Conservation (phyloP, 2,113 vertebrate species). For the Calypte anna region DNA sequence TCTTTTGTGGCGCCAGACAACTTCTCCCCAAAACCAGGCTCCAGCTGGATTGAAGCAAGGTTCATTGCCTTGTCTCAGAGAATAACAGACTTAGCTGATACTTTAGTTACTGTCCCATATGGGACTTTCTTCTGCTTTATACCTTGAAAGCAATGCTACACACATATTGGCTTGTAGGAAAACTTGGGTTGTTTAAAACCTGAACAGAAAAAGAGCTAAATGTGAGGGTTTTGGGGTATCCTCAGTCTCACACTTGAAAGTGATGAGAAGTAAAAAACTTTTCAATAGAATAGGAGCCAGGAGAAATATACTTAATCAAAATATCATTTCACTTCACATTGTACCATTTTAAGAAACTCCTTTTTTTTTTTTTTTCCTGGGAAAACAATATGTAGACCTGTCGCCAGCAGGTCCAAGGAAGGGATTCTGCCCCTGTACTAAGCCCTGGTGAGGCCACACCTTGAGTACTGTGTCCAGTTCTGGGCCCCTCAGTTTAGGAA, state of each 20-base stretch:
- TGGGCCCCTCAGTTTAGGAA: no score
- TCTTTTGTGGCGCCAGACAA: conserved; percentile 76
- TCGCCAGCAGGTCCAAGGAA: no score
- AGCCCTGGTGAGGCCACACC: no score
- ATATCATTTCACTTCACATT: background rate
- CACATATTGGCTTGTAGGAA: background rate
- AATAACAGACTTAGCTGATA: conserved; percentile 46
- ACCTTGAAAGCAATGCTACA: background rate
- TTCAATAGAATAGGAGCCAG: background rate
- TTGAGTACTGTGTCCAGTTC: no score
- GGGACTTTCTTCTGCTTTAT: background rate
- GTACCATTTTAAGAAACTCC: background rate
- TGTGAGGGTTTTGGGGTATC: background rate
- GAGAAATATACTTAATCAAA: background rate
- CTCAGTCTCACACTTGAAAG: background rate
- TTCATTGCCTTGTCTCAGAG: background rate
- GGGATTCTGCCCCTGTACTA: no score
- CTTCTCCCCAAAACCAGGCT: conserved; percentile 21
- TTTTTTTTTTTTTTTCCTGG: background rate
- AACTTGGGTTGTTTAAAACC: background rate
- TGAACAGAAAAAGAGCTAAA: background rate
- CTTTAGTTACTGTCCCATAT: background rate
- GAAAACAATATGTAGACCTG: background rate
- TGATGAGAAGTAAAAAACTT: background rate
- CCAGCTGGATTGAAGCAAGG: background rate